A percentile compares a stretch with the other conserved stretches of the same genome.
Conservation (phyloP, 2,797 vertebrate genomes). For the Falco biarmicus region DNA sequence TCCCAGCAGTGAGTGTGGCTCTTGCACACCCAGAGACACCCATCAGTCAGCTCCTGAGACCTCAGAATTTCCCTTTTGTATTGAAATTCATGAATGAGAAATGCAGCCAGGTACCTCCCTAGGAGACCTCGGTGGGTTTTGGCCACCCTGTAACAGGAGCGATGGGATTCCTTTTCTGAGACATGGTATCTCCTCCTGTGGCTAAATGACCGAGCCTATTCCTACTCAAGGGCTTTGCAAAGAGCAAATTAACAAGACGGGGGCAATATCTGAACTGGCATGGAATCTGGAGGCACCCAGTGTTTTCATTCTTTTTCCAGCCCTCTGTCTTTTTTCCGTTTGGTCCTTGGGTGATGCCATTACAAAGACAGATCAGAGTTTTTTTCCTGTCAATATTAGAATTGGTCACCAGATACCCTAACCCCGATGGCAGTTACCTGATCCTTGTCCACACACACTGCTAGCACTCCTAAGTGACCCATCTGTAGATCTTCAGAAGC, state of each 20-base stretch:
- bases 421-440: not conserved
- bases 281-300: not conserved
- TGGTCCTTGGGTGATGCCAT: not conserved
- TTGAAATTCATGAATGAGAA: not conserved
- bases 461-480: not conserved
- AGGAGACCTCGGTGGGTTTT: not conserved
- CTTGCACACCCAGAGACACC: not conserved
- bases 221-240: not conserved
- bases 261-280: not conserved
- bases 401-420: not conserved
- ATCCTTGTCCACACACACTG: not conserved
- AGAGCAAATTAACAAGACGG: not conserved
- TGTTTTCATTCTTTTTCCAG: not conserved
- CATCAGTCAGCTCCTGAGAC: not conserved
- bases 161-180: not conserved
- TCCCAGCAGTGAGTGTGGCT: not conserved
- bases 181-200: fast-evolving
- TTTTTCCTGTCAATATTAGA: not conserved
- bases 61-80: not conserved
- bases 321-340: not conserved
- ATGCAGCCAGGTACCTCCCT: not conserved
- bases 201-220: fast-evolving
- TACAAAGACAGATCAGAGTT: not conserved
- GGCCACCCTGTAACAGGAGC: fast-evolving
- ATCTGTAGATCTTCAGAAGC: not conserved